Evolutionary conservation across 2,113 vertebrate genomes (phyloP).

Genomic region (Leucoraja erinaceus): DNA sequence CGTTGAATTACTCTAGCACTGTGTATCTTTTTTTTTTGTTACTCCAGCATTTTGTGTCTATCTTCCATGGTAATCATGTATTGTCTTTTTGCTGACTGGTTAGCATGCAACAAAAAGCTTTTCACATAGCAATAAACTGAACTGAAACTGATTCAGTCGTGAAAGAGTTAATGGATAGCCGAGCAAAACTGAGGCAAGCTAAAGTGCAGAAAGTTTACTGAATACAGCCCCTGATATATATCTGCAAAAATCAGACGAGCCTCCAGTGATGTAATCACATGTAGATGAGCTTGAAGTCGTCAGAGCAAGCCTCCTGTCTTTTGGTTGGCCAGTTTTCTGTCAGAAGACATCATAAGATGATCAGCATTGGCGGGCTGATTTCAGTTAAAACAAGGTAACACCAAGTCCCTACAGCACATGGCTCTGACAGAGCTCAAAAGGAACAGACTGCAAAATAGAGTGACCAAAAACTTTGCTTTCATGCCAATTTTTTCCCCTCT

Average conservation of each 20-base stretch:
- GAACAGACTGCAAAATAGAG: neutral
- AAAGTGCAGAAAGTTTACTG: conserved; percentile 9
- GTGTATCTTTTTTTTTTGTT: too few relatives aligned
- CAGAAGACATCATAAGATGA: conserved; percentile 96
- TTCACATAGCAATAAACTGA: too few relatives aligned
- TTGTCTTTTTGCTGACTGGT: too few relatives aligned
- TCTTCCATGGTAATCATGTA: too few relatives aligned
- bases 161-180: neutral
- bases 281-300: conserved; percentile 57
- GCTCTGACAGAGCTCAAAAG: neutral
- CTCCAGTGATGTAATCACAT: conserved; percentile 55
- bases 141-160: neutral
- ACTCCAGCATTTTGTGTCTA: too few relatives aligned
- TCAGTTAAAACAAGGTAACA: conserved; percentile 7
- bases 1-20: too few relatives aligned
- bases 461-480: neutral
- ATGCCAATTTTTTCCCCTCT: neutral
- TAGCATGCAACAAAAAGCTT: too few relatives aligned
- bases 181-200: neutral
- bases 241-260: conserved; percentile 47
- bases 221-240: neutral
- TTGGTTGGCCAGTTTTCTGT: conserved; percentile 74
- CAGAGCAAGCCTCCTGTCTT: conserved; percentile 64
- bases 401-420: neutral
- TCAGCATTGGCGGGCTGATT: conserved; percentile 63